Conservation (phyloP, 2,888 invertebrate species). For the Drosophila phalerata region DNA sequence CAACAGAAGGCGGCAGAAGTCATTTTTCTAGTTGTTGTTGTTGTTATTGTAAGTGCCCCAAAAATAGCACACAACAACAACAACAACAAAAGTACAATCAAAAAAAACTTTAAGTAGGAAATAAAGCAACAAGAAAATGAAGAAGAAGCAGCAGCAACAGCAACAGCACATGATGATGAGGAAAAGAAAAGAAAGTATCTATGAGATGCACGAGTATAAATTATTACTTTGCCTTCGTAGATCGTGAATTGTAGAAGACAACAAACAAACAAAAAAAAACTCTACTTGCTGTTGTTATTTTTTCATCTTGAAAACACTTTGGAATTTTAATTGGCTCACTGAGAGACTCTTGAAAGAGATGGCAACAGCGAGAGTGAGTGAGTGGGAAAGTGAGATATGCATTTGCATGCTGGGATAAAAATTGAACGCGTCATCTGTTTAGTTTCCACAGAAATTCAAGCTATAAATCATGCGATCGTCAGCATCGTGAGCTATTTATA, state of each 20-base stretch:
- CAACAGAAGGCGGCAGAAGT: slow-evolving; percentile 51
- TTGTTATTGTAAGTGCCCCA: slow-evolving; percentile 58
- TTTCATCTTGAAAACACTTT: slow-evolving; percentile 44
- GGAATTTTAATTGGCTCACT: slow-evolving; percentile 72
- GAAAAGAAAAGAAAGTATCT: slow-evolving; percentile 62
- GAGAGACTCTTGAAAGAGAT: slow-evolving; percentile 7
- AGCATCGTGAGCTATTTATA: slow-evolving; percentile 44
- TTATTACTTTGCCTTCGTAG: slow-evolving; percentile 52
- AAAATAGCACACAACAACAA: slow-evolving; percentile 63
- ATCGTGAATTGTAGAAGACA: slow-evolving; percentile 43
- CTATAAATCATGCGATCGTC: slow-evolving; percentile 66
- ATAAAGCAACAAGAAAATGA: slow-evolving; percentile 52
- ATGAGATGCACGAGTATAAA: slow-evolving; percentile 60
- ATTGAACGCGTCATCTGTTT: slow-evolving; percentile 49
- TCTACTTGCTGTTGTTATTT: neutral
- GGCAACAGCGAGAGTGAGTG: neutral
- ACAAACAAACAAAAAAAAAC: neutral
- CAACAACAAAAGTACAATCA: slow-evolving; percentile 44
- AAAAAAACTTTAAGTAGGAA: slow-evolving; percentile 70
- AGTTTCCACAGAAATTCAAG: slow-evolving; percentile 27
- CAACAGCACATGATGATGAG: slow-evolving; percentile 3
- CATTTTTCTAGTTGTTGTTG: slow-evolving; percentile 33
- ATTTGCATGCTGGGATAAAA: slow-evolving; percentile 37
- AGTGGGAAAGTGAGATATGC: neutral
- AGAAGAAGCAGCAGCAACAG: slow-evolving; percentile 5